Conservation (phyloP, 2,113 vertebrate genomes). For the Malurus cyaneus region DNA sequence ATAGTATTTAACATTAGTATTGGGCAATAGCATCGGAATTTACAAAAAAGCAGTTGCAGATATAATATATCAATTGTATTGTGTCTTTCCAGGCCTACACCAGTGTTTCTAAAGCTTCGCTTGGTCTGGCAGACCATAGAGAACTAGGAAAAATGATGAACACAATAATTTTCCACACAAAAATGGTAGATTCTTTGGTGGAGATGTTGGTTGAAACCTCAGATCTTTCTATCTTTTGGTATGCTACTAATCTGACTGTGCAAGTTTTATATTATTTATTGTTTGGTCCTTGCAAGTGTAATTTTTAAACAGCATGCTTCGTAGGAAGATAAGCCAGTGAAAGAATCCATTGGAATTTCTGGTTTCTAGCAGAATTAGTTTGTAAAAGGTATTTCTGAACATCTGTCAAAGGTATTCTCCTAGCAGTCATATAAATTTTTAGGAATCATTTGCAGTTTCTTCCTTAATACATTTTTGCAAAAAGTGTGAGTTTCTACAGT, state of each 20-base stretch:
- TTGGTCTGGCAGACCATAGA: constrained; percentile 92
- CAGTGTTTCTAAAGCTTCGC: constrained; percentile 95
- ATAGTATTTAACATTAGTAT: background rate
- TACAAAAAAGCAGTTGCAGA: background rate
- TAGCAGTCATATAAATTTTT: background rate
- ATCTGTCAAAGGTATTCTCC: background rate
- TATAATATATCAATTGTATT: background rate
- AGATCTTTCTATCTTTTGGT: constrained; percentile 98
- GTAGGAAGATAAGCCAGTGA: background rate
- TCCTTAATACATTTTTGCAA: background rate
- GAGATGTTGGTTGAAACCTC: constrained; percentile 99
- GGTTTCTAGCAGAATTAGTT: background rate
- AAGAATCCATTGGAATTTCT: background rate
- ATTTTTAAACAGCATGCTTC: background rate
- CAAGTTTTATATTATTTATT: background rate
- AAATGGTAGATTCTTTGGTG: constrained; percentile 99
- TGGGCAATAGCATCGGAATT: background rate
- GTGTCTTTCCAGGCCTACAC: constrained; percentile 87
- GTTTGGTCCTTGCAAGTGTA: background rate
- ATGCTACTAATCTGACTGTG: constrained; percentile 44
- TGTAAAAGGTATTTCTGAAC: background rate
- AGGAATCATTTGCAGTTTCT: background rate
- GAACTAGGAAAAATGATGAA: constrained; percentile 99
- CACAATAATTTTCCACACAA: constrained; percentile 98
- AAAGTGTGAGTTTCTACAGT: background rate